Evolutionary conservation across 2,888 invertebrate species (phyloP), one percentile per base, ranked within the genome.

Genomic region (Synanthedon tipuliformis): DNA sequence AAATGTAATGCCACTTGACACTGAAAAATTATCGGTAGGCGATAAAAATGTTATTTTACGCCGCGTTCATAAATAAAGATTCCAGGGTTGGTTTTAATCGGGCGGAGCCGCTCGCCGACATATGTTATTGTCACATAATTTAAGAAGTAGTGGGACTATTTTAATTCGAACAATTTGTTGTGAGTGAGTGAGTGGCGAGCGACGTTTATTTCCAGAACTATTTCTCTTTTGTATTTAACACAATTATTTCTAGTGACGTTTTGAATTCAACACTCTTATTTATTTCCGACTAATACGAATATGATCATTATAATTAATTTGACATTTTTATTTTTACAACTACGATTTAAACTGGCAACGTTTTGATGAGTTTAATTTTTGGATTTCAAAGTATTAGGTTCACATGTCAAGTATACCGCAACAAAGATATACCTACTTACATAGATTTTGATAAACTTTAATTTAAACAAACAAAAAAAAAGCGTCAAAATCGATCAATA

Each of bases 91-190:
- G 63, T 67, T 34, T 68, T 73, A 75, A 75, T 77, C 71, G 73
- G 62, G 60, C 58, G 60, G 70, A 68, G 69, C 59, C 64, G 68
- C 69, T 62, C 59, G 57, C 54, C 62, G 64, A 70, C 75, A 69
- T 81, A 68, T 75, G 74, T 82, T 78, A 78, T 77, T 79, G 83
- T 81, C 83, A 80, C 70, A 74, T 73, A 69, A 75, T 75, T 76
- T 76, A 73, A 74, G 71, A 73, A 71, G 73, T 67, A 62, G 63
- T 61, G 70, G 70, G 73, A 73, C 80, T 78, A 75, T 75, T 78
- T 68, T 75, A 71, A 77, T 79, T 73, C 70, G 65, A 69, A 68
- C 76, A 71, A 77, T 79, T 80, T 77, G 78, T 81, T 75, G 10
- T 34, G 34, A 73, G 62, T 57, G 64, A 54, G 62, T 18, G 27